These are phyloP conservation scores for Hycleus cichorii DNA, from an alignment of 1,140 invertebrate species.

Conservation along the genomic window DNA sequence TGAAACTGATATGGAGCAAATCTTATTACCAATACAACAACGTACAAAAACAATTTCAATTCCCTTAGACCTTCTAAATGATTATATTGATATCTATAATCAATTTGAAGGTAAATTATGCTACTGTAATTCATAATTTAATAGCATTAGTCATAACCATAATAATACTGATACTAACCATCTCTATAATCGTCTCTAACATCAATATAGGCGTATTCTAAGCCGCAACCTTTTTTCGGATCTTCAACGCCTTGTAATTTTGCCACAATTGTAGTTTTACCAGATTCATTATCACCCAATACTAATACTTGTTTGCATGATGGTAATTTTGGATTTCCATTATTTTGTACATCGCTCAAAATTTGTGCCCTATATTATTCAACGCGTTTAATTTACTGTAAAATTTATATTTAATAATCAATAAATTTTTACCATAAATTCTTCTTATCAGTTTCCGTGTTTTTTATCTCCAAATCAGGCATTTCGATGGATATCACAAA, in stretches of 20 bases:
- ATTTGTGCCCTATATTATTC: constrained; percentile 73
- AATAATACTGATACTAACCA: constrained; percentile 50
- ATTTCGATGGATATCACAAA: too few relatives aligned
- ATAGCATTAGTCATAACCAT: neutral
- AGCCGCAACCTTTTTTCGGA: constrained; percentile 92
- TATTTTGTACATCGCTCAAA: constrained; percentile 88
- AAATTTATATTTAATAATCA: neutral
- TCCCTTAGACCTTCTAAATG: neutral
- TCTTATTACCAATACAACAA: neutral
- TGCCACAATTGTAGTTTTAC: constrained; percentile 95
- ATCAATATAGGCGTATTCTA: constrained; percentile 98
- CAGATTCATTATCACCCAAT: constrained; percentile 90
- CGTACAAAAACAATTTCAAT: neutral
- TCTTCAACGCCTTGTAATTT: constrained; percentile 90
- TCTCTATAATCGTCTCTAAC: constrained; percentile 98
- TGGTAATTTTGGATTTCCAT: constrained; percentile 87
- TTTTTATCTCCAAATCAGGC: neutral
- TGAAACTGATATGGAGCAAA: neutral
- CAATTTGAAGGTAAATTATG: neutral
- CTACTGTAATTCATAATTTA: too few relatives aligned
- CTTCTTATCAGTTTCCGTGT: constrained; percentile 3
- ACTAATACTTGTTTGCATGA: constrained; percentile 88
- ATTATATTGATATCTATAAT: neutral
- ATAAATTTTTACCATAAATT: constrained; percentile 8
- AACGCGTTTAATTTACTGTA: neutral